These are phyloP conservation scores for Rhadina sibilatrix DNA, from an alignment of 2,113 vertebrate species.

Conservation along the genomic window DNA sequence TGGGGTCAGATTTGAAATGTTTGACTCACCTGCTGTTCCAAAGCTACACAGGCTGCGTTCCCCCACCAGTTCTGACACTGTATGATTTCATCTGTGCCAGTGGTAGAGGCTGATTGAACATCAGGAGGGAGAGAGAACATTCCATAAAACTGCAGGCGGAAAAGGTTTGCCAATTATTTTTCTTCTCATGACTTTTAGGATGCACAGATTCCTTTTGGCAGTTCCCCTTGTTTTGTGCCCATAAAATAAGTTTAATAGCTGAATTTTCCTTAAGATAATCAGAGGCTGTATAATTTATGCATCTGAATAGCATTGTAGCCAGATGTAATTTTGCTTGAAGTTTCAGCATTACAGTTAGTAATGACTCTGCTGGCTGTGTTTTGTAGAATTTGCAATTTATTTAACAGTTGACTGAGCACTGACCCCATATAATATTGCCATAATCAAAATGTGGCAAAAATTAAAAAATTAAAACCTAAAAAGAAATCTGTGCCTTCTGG, in stretches of 20 bases:
- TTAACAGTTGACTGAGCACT: constrained; percentile 85
- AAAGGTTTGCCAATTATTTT: constrained; percentile 74
- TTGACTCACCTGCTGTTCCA: constrained; percentile 31
- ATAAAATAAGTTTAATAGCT: constrained; percentile 83
- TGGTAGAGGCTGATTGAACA: constrained; percentile 55
- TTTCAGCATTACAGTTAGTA: constrained; percentile 82
- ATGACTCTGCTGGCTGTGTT: constrained; percentile 78
- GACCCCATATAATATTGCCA: constrained; percentile 77
- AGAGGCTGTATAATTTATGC: constrained; percentile 81
- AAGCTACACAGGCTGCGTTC: neutral
- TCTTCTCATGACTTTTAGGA: constrained; percentile 69
- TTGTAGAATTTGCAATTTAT: constrained; percentile 82
- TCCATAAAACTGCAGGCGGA: constrained; percentile 69
- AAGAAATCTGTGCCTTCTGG: constrained; percentile 21
- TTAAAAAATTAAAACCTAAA: constrained; percentile 36
- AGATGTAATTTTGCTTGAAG: constrained; percentile 84
- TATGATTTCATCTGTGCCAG: constrained; percentile 15
- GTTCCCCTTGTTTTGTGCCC: constrained; percentile 73
- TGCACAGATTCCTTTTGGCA: constrained; percentile 69
- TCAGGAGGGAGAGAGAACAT: constrained; percentile 60
- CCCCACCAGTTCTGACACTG: neutral
- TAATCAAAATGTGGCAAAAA: constrained; percentile 73
- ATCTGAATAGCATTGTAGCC: constrained; percentile 76
- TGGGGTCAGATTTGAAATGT: constrained; percentile 27
- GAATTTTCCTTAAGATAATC: constrained; percentile 82